phyloP scores from a whole-genome alignment of 2,888 invertebrate genomes.

The Eupithecia insigniata region DNA sequence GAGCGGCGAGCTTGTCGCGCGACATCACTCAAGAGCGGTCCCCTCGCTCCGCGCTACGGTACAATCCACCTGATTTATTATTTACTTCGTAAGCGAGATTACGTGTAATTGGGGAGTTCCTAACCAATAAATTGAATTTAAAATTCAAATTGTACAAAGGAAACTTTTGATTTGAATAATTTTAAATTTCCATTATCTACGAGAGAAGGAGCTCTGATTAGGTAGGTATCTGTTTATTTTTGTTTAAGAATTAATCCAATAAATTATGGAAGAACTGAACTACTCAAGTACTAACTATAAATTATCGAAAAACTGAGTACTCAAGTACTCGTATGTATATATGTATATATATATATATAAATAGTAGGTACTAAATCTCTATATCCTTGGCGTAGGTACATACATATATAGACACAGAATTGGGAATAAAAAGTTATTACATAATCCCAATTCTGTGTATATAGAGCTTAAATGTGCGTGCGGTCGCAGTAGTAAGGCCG shows the following conservation, averaged over 20 bases:
- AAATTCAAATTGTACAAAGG: conserved; percentile 23
- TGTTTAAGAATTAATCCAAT: neutral
- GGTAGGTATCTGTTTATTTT: neutral
- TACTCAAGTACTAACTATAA: too few species aligned
- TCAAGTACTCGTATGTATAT: too few species aligned
- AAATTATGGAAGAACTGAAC: neutral
- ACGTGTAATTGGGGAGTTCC: conserved; percentile 25
- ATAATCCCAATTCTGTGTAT: too few species aligned
- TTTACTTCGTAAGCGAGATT: conserved; percentile 51
- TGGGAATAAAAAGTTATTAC: too few species aligned
- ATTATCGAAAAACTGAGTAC: too few species aligned
- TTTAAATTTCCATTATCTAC: conserved; percentile 11
- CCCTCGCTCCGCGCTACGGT: neutral
- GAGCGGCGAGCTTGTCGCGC: too few species aligned
- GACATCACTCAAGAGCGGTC: too few species aligned
- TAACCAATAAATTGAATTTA: conserved; percentile 31
- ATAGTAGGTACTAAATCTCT: neutral
- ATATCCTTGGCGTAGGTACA: neutral
- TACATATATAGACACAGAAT: too few species aligned
- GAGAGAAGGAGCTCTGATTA: neutral
- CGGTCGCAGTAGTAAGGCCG: neutral
- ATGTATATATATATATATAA: too few species aligned
- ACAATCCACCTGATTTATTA: conserved; percentile 53
- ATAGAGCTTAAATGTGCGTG: too few species aligned
- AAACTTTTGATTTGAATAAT: conserved; percentile 6